Conservation (phyloP, 2,113 vertebrate genomes). For the crab-eating macaque (Macaca fascicularis) region T2T-MFA8v1.1 NC_088391.1:93916501-93917000, state of each 20-base stretch:
- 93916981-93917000: slow-evolving; percentile 28
- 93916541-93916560: slow-evolving; percentile 46
- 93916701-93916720: slow-evolving; percentile 20
- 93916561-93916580: slow-evolving; percentile 43
- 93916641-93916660: neutral
- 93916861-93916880: slow-evolving; percentile 6
- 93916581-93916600: neutral
- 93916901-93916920: neutral
- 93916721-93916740: slow-evolving; percentile 37
- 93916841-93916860: neutral
- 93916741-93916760: neutral
- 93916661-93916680: slow-evolving; percentile 33
- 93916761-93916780: neutral
- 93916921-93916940: neutral
- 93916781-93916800: neutral
- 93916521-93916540: slow-evolving; percentile 54
- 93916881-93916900: too few relatives aligned
- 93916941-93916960: slow-evolving; percentile 21
- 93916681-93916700: neutral
- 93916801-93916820: neutral
- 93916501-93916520: neutral
- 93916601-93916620: slow-evolving; percentile 13
- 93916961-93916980: neutral
- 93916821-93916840: slow-evolving; percentile 28
- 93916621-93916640: neutral